Base-by-base conservation (phyloP, 2,888 invertebrate species). In the Isotomurus palustris region DNA sequence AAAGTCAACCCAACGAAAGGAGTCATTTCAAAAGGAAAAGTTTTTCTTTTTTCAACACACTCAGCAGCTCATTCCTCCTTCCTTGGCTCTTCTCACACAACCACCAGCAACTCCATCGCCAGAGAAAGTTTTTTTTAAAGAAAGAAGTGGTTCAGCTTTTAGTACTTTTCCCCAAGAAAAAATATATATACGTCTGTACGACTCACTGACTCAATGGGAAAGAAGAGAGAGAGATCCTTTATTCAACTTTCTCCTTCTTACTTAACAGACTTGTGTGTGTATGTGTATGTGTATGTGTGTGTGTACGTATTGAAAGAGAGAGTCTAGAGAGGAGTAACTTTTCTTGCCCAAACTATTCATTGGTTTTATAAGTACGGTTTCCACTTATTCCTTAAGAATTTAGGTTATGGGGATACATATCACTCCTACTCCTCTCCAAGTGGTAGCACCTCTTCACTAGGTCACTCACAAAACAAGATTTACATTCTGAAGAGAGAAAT, bases 1-100 rank as follows among this genome's bases (percentile, higher is more conserved):
- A 19, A 38, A 19, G 14, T 14, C 14, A 38, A 38, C 19, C 38
- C n/a, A 38, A 19, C 38, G 17, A 8, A 38, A n/a, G 17, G 38
- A 38, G 38, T 38, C 38, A 25, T 38, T 40, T 38, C 27, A 51
- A 51, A 51, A 51, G 40, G 28, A 40, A 51, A 51, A 51, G 38
- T 51, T 51, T 51, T 51, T 51, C 51, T 27, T 51, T 51, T 51
- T 51, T 51, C 51, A 51, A 52, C 52, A 52, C 40, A 52, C 52
- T 19, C 41, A 52, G 29, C 32, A 29, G 35, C n/a, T n/a, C n/a
- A n/a, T n/a, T 49, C 43, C 40, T 28, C 22, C 38, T 38, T 38
- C 17, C 19, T 17, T 38, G 19, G 19, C 19, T 19, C 19, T 17
- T 38, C 14, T 19, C 38, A 38, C 14, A 38, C 19, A 38, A 38